phyloP scores from a whole-genome alignment of 1,140 invertebrate species.

The Kradibia gibbosae region DNA sequence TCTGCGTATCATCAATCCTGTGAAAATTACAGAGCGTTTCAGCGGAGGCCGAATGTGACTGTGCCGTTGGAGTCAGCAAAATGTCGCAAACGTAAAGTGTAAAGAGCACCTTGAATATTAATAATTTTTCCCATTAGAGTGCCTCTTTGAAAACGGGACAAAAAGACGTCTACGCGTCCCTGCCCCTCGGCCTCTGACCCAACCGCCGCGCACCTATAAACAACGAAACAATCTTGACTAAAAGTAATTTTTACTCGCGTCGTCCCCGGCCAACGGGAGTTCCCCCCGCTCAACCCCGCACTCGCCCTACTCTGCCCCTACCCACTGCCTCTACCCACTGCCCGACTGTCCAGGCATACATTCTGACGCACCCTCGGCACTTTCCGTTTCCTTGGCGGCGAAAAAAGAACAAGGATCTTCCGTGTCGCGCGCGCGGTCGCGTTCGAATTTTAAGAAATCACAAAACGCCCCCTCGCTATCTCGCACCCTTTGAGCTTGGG shows the following conservation, averaged over 20 bases:
- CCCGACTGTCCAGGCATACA: not conserved
- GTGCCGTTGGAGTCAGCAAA: not conserved
- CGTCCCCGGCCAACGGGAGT: not conserved
- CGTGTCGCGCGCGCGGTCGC: not conserved
- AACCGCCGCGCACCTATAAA: not conserved
- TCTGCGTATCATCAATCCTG: not conserved
- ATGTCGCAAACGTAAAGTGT: not conserved
- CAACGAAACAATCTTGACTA: constrained; percentile 32
- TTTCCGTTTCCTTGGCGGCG: constrained; percentile 18
- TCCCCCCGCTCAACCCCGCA: not conserved
- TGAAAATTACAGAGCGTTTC: not conserved
- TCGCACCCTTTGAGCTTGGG: not conserved
- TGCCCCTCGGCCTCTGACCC: no score
- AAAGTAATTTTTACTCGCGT: constrained; percentile 22
- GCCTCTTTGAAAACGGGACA: not conserved
- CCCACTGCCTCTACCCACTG: not conserved
- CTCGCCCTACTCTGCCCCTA: no score
- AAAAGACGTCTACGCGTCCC: not conserved
- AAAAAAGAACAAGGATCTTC: constrained; percentile 34
- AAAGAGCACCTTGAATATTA: not conserved
- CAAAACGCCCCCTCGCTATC: constrained; percentile 3
- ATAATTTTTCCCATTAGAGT: not conserved
- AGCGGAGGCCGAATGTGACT: not conserved
- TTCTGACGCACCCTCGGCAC: not conserved
- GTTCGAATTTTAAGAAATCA: constrained; percentile 48